These are phyloP conservation scores for Kradibia gibbosae DNA, from an alignment of 1,140 invertebrate genomes.

Conservation along the genomic window DNA sequence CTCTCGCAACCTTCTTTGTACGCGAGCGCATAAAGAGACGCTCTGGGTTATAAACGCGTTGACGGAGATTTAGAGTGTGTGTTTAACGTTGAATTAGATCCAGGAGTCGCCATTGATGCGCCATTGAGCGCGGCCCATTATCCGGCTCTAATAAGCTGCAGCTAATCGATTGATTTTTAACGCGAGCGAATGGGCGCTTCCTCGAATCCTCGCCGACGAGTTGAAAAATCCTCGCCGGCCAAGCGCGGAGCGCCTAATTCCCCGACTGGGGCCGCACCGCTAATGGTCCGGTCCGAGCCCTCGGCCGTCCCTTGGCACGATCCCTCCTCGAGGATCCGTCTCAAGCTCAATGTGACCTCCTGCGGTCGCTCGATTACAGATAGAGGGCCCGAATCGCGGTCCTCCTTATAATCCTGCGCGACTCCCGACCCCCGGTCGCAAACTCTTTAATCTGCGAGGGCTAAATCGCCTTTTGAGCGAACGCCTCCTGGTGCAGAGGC, in stretches of 20 bases:
- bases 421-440: too few relatives aligned
- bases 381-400: too few relatives aligned
- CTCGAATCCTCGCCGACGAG: background rate
- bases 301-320: too few relatives aligned
- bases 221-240: background rate
- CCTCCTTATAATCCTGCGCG: too few relatives aligned
- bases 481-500: conserved; percentile 4
- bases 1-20: conserved; percentile 40
- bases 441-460: too few relatives aligned
- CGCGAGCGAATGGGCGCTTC: conserved; percentile 39
- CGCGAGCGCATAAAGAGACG: background rate
- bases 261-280: too few relatives aligned
- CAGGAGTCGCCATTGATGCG: background rate
- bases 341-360: too few relatives aligned
- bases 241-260: background rate
- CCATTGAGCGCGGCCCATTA: conserved; percentile 46
- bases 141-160: conserved; percentile 62
- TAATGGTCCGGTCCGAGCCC: background rate
- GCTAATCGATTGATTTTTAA: conserved; percentile 64
- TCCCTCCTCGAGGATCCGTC: too few relatives aligned
- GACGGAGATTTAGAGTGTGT: conserved; percentile 64
- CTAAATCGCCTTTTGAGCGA: background rate
- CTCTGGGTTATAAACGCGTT: conserved; percentile 43
- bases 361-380: too few relatives aligned
- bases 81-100: conserved; percentile 66